phyloP scores from a whole-genome alignment of 2,113 vertebrate species.

The Poicephalus meyeri region DNA sequence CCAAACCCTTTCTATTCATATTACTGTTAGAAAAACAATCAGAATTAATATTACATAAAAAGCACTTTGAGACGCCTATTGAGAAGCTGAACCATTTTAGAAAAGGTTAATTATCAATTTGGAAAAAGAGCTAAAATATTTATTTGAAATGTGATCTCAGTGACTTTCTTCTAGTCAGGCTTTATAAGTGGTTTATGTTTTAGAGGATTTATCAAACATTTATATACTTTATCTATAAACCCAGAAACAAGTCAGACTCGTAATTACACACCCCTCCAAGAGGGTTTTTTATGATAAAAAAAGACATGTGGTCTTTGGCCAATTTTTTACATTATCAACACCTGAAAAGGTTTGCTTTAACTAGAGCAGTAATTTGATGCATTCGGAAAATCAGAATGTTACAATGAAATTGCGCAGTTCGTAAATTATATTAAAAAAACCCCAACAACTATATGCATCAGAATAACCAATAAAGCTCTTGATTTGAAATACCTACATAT shows the following conservation, averaged over 20 bases:
- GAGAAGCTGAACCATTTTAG: slow-evolving; percentile 29
- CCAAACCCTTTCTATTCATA: slow-evolving; percentile 8
- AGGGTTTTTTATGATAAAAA: not conserved
- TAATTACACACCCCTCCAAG: not conserved
- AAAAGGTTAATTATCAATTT: slow-evolving; percentile 24
- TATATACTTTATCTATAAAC: slow-evolving; percentile 15
- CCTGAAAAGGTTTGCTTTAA: slow-evolving; percentile 7
- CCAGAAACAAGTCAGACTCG: slow-evolving; percentile 11
- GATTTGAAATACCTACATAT: not conserved
- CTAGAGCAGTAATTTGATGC: slow-evolving; percentile 5
- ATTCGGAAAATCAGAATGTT: slow-evolving; percentile 32
- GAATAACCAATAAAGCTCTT: not conserved
- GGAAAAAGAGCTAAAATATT: slow-evolving; percentile 34
- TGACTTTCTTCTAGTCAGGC: slow-evolving; percentile 6
- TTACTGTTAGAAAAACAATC: not conserved
- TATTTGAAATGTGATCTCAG: slow-evolving; percentile 36
- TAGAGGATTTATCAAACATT: slow-evolving; percentile 44
- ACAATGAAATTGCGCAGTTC: not conserved
- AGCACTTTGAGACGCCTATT: not conserved
- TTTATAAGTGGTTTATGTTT: not conserved
- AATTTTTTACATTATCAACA: slow-evolving; percentile 28
- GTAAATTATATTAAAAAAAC: not conserved
- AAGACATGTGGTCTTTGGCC: not conserved
- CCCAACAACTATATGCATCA: not conserved
- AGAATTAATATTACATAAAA: slow-evolving; percentile 8